Evolutionary conservation across 2,113 vertebrate species (phyloP).

Genomic region (Cebus imitator): DNA sequence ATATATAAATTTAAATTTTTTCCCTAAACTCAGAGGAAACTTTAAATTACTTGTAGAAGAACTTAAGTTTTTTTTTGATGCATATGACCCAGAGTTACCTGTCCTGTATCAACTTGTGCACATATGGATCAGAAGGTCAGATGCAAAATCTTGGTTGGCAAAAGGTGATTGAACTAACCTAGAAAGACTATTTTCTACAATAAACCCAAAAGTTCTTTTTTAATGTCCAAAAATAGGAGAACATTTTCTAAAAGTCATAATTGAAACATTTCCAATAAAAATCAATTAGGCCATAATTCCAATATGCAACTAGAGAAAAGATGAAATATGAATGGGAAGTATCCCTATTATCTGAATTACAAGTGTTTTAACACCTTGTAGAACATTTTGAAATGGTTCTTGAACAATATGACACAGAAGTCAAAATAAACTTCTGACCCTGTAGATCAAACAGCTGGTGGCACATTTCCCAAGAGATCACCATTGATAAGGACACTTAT

Average conservation of each 20-base stretch:
- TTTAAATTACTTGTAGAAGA: background rate
- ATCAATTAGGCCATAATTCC: background rate
- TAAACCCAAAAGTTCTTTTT: background rate
- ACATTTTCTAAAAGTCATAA: background rate
- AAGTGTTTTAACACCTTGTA: background rate
- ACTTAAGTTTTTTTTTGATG: background rate
- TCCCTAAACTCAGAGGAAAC: background rate
- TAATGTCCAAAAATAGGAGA: background rate
- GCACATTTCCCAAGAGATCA: background rate
- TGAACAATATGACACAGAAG: background rate
- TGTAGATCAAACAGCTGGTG: background rate
- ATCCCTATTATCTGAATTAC: background rate
- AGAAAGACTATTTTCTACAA: background rate
- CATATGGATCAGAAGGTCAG: background rate
- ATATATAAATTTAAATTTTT: background rate
- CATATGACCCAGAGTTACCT: background rate
- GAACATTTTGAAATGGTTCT: background rate
- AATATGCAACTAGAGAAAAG: background rate
- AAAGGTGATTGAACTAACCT: background rate
- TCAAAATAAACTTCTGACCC: background rate
- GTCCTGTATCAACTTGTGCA: background rate
- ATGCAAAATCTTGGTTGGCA: background rate
- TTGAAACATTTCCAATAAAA: constrained; percentile 40
- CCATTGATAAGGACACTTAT: background rate
- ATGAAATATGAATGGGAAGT: background rate